Evolutionary conservation across 2,888 invertebrate species (phyloP).

Genomic region (Bedellia somnulentella): DNA sequence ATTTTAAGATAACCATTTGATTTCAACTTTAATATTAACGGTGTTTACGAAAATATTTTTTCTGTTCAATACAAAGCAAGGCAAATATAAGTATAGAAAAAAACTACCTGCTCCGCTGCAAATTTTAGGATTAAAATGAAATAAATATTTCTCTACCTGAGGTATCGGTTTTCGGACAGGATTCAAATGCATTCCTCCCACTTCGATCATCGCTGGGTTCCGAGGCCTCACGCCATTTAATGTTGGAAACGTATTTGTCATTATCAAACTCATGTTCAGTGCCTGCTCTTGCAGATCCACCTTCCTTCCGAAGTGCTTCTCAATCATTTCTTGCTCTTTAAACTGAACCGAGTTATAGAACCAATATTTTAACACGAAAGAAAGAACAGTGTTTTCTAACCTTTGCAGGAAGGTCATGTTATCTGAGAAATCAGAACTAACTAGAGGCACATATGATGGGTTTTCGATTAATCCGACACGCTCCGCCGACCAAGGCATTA

Average conservation of each 20-base stretch:
- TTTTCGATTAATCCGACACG: constrained; percentile 48
- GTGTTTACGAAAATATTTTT: no score
- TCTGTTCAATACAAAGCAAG: no score
- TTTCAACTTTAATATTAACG: no score
- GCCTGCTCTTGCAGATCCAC: constrained; percentile 54
- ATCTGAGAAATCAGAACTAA: constrained; percentile 45
- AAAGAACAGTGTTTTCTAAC: constrained; percentile 29
- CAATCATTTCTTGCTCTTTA: constrained; percentile 33
- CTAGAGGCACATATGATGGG: constrained; percentile 54
- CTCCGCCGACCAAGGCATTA: constrained; percentile 59
- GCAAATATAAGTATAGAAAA: no score
- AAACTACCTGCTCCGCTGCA: no score
- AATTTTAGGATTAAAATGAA: no score
- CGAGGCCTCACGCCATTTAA: constrained; percentile 59
- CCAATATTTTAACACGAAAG: constrained; percentile 28
- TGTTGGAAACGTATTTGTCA: constrained; percentile 65
- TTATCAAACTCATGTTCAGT: constrained; percentile 49
- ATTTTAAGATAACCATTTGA: no score
- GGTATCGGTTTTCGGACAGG: constrained; percentile 39
- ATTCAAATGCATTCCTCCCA: constrained; percentile 64
- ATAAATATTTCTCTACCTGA: no score
- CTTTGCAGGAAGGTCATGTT: constrained; percentile 55
- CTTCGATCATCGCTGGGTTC: constrained; percentile 62
- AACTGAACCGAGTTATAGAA: constrained; percentile 26
- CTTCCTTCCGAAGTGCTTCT: constrained; percentile 40